Conservation (phyloP, 2,888 invertebrate species). For the Pegoplata infirma region DNA sequence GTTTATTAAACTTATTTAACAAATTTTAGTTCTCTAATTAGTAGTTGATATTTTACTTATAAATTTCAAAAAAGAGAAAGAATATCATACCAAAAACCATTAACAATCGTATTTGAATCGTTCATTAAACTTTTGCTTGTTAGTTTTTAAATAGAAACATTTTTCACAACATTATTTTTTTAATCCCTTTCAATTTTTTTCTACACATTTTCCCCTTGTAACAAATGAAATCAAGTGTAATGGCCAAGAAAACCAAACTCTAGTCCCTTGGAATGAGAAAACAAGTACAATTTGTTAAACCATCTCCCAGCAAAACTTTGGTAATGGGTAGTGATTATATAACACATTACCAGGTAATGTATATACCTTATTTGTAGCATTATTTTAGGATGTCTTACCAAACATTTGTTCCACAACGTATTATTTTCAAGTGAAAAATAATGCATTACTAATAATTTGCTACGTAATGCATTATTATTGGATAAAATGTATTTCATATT, state of each 20-base stretch:
- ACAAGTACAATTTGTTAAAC: slow-evolving; percentile 32
- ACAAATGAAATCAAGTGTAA: slow-evolving; percentile 54
- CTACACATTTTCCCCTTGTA: slow-evolving; percentile 15
- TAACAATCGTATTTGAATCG: slow-evolving; percentile 52
- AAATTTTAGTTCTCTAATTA: too few relatives aligned
- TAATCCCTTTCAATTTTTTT: neutral
- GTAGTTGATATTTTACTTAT: neutral
- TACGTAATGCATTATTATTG: too few relatives aligned
- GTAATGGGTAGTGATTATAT: too few relatives aligned
- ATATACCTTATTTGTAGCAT: too few relatives aligned
- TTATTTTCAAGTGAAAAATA: too few relatives aligned
- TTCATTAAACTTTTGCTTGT: slow-evolving; percentile 65
- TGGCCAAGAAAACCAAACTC: slow-evolving; percentile 38
- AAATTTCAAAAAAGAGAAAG: neutral
- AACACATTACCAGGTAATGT: too few relatives aligned
- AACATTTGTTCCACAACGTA: too few relatives aligned
- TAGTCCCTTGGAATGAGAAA: slow-evolving; percentile 2
- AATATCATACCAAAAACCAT: neutral
- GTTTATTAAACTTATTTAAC: too few relatives aligned
- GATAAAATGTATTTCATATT: too few relatives aligned
- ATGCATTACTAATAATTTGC: too few relatives aligned
- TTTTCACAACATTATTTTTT: slow-evolving; percentile 33
- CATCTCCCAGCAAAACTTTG: neutral
- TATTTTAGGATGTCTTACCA: too few relatives aligned
- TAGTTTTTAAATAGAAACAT: slow-evolving; percentile 61